Conservation (phyloP, 2,888 invertebrate species). For the Hipparchia semele region DNA sequence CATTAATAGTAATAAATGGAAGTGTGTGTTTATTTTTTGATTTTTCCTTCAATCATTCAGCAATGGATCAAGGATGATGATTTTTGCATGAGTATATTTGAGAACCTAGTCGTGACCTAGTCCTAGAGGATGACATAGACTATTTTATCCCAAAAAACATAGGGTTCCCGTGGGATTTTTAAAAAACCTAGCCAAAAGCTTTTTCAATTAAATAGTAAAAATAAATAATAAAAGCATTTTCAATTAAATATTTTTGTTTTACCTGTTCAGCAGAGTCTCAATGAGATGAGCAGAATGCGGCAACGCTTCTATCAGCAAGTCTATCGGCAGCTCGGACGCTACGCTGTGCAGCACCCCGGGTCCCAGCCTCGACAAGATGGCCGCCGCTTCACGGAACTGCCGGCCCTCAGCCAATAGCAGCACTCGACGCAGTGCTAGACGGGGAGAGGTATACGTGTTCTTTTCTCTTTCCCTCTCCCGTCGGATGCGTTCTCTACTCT, state of each 20-base stretch:
- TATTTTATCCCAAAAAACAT: no score
- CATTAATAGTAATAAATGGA: no score
- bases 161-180: no score
- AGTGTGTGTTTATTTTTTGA: not conserved
- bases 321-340: conserved; percentile 91
- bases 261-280: conserved; percentile 91
- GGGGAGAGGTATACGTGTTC: conserved; percentile 85
- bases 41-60: no score
- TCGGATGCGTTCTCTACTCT: conserved; percentile 88
- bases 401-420: conserved; percentile 93
- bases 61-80: no score
- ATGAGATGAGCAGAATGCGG: conserved; percentile 94
- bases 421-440: conserved; percentile 86
- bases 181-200: no score
- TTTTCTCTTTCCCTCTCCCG: conserved; percentile 84
- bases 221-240: no score
- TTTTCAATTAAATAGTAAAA: no score
- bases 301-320: conserved; percentile 93
- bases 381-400: conserved; percentile 95
- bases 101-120: no score
- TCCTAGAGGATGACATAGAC: no score
- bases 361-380: conserved; percentile 90
- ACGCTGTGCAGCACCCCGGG: conserved; percentile 90
- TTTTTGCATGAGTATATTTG: no score
- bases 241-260: conserved; percentile 35